phyloP scores from a whole-genome alignment of 2,113 vertebrate species.

The Callipepla squamata region DNA sequence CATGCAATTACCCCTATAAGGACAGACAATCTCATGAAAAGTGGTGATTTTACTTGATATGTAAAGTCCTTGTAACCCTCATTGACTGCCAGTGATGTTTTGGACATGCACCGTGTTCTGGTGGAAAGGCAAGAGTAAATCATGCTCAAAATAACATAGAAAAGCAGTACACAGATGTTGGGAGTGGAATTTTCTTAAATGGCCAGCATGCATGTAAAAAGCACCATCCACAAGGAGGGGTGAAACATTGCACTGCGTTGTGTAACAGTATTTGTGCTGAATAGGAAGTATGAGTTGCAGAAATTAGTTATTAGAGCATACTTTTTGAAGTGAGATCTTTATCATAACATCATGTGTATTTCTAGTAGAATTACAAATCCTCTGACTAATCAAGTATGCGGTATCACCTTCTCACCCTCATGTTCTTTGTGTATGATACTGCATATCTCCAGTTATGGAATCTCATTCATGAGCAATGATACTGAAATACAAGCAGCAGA shows the following conservation, averaged over 20 bases:
- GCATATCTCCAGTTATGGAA: background rate
- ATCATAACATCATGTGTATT: background rate
- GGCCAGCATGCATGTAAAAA: background rate
- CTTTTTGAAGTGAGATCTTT: slow-evolving; percentile 7
- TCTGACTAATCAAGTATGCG: background rate
- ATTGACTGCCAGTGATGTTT: background rate
- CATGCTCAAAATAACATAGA: background rate
- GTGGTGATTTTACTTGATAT: background rate
- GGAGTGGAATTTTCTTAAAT: background rate
- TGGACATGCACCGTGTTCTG: accelerated
- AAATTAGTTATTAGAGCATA: background rate
- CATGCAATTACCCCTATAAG: background rate
- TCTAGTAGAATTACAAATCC: background rate
- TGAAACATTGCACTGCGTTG: background rate
- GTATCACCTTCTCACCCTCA: background rate
- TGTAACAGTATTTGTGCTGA: background rate
- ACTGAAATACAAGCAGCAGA: slow-evolving; percentile 14
- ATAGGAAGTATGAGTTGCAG: background rate
- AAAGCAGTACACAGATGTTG: background rate
- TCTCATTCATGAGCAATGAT: background rate
- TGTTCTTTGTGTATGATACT: background rate
- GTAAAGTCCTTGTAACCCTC: background rate
- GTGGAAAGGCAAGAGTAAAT: background rate
- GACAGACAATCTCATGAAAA: background rate
- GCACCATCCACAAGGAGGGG: background rate